Conservation (phyloP, 2,113 vertebrate genomes). For the Ellobius talpinus region DNA sequence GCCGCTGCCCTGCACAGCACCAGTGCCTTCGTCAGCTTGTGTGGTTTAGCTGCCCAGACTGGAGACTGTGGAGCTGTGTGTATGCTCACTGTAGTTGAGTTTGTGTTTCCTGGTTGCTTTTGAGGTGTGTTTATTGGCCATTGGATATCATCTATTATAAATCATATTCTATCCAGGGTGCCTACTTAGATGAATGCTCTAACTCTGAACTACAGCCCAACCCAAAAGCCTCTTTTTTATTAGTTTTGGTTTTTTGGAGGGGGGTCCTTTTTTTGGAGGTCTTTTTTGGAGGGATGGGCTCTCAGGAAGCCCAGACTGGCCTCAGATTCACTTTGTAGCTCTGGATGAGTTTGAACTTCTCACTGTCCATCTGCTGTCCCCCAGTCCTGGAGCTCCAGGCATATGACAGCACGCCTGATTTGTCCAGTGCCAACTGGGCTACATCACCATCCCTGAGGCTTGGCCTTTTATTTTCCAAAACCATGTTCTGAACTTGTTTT, state of each 20-base stretch:
- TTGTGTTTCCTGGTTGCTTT: background rate
- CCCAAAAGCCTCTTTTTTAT: background rate
- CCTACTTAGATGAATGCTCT: background rate
- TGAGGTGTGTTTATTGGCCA: background rate
- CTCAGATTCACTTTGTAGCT: background rate
- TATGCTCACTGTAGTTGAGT: background rate
- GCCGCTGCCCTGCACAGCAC: background rate
- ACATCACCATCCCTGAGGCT: background rate
- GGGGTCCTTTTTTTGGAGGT: too few species aligned
- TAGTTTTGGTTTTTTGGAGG: background rate
- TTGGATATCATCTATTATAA: conserved; percentile 32
- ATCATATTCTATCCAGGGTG: background rate
- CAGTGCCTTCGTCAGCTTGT: background rate
- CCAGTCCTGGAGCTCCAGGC: background rate
- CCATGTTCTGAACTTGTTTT: background rate
- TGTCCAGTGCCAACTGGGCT: too few species aligned
- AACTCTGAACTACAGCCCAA: background rate
- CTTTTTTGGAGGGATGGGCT: background rate
- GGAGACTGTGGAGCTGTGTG: background rate
- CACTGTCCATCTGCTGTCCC: too few species aligned
- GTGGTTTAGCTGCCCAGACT: background rate
- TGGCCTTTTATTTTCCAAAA: background rate
- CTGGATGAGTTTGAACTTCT: background rate
- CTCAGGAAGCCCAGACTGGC: background rate
- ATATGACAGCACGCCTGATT: too few species aligned